phyloP scores from a whole-genome alignment of 2,797 vertebrate genomes.

The Sarcoramphus papa region DNA sequence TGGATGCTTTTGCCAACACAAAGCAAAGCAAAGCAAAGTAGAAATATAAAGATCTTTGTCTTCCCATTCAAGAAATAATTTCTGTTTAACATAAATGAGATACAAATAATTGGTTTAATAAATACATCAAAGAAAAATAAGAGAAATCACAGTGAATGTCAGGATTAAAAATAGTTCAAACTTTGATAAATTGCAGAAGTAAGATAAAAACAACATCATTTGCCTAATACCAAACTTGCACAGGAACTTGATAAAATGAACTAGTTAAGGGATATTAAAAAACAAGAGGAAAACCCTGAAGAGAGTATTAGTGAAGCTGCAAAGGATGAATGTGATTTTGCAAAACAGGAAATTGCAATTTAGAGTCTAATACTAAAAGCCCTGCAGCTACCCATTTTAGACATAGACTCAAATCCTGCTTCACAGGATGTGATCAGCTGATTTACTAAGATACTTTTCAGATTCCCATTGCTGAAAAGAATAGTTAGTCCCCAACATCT shows the following conservation, averaged over 20 bases:
- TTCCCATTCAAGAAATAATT: background rate
- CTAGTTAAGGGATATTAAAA: background rate
- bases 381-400: background rate
- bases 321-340: background rate
- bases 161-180: background rate
- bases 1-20: background rate
- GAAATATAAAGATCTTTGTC: background rate
- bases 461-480: background rate
- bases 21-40: background rate
- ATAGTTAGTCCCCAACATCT: background rate
- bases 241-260: background rate
- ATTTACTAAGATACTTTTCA: background rate
- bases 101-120: background rate
- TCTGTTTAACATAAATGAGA: background rate
- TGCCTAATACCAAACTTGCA: background rate
- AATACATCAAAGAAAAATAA: background rate
- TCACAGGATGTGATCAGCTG: background rate
- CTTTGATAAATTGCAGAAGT: background rate
- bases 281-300: background rate
- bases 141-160: background rate
- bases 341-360: conserved; percentile 49
- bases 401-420: background rate
- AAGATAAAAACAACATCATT: background rate
- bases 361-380: conserved; percentile 23
- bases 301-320: background rate